phyloP scores from a whole-genome alignment of 2,888 invertebrate genomes.

The Mythimna ferrago region DNA sequence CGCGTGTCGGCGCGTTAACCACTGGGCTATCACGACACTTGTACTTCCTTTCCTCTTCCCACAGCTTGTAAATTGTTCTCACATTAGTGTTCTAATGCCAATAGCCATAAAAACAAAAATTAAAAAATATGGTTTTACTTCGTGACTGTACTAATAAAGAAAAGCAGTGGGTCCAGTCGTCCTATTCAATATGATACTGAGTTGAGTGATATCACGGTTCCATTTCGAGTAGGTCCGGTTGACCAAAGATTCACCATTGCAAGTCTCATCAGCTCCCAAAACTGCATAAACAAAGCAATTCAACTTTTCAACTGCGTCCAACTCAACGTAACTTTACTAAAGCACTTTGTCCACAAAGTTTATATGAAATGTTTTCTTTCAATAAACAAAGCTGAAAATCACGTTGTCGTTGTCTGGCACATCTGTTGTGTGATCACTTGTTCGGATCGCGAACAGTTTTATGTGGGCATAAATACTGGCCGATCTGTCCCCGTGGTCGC shows the following conservation, averaged over 20 bases:
- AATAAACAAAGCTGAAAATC: slow-evolving; percentile 59
- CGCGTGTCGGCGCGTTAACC: no score
- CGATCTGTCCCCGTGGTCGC: slow-evolving; percentile 79
- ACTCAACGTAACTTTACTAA: slow-evolving; percentile 23
- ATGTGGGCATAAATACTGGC: slow-evolving; percentile 84
- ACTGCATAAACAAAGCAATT: slow-evolving; percentile 5
- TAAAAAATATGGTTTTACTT: no score
- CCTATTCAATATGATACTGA: no score
- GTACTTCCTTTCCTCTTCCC: no score
- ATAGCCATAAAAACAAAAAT: background rate
- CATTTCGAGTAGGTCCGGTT: no score
- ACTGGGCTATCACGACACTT: no score
- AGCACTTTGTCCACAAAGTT: slow-evolving; percentile 33
- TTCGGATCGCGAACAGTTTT: slow-evolving; percentile 77
- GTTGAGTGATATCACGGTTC: no score
- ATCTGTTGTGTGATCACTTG: slow-evolving; percentile 77
- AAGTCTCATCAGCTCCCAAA: background rate
- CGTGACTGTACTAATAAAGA: no score
- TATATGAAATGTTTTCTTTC: slow-evolving; percentile 53
- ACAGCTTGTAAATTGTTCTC: no score
- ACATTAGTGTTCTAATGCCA: no score
- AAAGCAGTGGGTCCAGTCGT: no score
- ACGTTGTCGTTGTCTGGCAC: slow-evolving; percentile 69
- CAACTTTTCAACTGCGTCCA: slow-evolving; percentile 25
- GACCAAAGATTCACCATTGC: background rate